phyloP scores from a whole-genome alignment of 2,888 invertebrate species.

The Crematogaster levior region DNA sequence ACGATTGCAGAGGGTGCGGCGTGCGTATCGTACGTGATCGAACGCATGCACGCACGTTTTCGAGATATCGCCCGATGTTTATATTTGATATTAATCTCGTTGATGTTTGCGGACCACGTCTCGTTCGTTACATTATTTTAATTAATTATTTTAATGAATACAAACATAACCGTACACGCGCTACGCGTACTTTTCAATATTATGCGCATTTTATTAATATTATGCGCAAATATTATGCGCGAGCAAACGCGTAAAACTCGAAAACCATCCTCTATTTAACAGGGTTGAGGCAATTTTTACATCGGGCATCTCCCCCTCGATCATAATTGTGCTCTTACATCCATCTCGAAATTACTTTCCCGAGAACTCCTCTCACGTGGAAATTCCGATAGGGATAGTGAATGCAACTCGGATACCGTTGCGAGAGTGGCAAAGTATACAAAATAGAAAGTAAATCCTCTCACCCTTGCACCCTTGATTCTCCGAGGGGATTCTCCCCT shows the following conservation, averaged over 20 bases:
- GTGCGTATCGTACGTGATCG: conserved; percentile 55
- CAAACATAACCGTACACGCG: conserved; percentile 46
- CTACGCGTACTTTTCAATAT: conserved; percentile 10
- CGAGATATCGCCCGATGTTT: conserved; percentile 64
- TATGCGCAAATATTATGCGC: conserved; percentile 36
- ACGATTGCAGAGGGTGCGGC: conserved; percentile 53
- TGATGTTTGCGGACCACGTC: conserved; percentile 65
- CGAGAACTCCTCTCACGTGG: conserved; percentile 24
- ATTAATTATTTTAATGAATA: conserved; percentile 72
- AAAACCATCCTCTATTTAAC: background rate
- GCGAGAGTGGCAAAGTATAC: conserved; percentile 67
- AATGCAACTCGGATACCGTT: conserved; percentile 65
- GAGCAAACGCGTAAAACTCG: conserved; percentile 5
- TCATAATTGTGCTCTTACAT: background rate
- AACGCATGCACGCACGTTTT: conserved; percentile 30
- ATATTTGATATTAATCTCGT: conserved; percentile 71
- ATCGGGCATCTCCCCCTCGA: background rate
- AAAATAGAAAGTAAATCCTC: conserved; percentile 75
- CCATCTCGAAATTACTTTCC: conserved; percentile 18
- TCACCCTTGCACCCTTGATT: conserved; percentile 48
- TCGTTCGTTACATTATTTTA: conserved; percentile 69
- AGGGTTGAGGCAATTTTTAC: conserved; percentile 21
- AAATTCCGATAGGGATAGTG: conserved; percentile 44
- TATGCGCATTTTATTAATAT: conserved; percentile 45
- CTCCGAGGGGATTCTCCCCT: conserved; percentile 64